phyloP scores from a whole-genome alignment of 2,888 invertebrate genomes.

The Phlogophora meticulosa region DNA sequence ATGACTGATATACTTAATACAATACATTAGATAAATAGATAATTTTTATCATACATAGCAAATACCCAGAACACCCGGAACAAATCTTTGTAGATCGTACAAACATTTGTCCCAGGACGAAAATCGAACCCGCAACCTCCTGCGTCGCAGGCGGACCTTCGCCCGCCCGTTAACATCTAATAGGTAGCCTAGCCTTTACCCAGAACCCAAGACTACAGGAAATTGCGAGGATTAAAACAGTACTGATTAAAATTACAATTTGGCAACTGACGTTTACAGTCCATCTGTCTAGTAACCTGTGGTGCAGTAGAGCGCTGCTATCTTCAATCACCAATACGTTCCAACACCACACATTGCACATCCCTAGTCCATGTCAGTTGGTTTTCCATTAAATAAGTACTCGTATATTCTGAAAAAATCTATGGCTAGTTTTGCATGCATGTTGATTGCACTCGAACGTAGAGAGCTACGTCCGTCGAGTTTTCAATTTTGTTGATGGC shows the following conservation, averaged over 20 bases:
- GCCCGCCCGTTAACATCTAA: no score
- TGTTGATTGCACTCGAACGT: conserved; percentile 19
- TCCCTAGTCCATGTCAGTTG: background rate
- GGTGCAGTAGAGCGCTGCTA: background rate
- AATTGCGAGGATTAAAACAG: no score
- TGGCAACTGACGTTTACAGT: background rate
- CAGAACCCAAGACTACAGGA: background rate
- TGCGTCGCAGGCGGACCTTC: no score
- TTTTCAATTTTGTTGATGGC: conserved; percentile 37
- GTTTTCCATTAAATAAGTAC: conserved; percentile 8
- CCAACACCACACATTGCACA: background rate
- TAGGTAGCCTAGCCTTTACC: no score
- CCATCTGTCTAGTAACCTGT: background rate
- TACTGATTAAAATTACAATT: no score
- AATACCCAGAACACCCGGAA: no score
- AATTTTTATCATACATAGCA: no score
- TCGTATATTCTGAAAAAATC: conserved; percentile 7
- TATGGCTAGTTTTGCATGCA: conserved; percentile 5
- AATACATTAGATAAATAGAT: no score
- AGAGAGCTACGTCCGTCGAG: background rate
- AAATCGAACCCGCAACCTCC: no score
- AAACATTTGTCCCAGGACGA: no score
- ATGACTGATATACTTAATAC: no score
- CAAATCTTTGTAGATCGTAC: no score
- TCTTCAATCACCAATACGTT: background rate